These are phyloP conservation scores for Philopotamus ludificatus DNA, from an alignment of 1,140 invertebrate genomes.

Conservation along the genomic window DNA sequence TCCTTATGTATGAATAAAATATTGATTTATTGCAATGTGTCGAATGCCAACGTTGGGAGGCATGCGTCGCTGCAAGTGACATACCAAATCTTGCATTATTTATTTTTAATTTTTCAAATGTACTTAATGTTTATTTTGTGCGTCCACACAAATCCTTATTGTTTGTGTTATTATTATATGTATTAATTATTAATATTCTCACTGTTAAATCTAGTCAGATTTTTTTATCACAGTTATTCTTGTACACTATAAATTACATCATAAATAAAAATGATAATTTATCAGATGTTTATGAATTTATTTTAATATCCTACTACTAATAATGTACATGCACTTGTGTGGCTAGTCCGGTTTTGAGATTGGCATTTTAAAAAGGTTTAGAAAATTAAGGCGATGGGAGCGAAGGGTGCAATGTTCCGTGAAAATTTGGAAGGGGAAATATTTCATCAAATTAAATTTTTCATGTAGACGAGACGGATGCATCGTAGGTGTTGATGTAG, in stretches of 20 bases:
- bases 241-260: conserved; percentile 38
- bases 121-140: conserved; percentile 2
- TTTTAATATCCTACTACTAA: too few relatives aligned
- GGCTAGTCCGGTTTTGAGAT: too few relatives aligned
- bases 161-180: conserved; percentile 15
- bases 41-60: background rate
- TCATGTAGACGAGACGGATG: too few relatives aligned
- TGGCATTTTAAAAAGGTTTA: too few relatives aligned
- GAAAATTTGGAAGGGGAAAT: too few relatives aligned
- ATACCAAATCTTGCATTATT: conserved; percentile 3
- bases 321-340: too few relatives aligned
- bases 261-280: conserved; percentile 28
- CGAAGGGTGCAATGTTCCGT: too few relatives aligned
- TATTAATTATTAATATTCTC: conserved; percentile 4
- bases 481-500: too few relatives aligned
- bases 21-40: background rate
- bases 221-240: conserved; percentile 40
- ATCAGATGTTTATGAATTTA: too few relatives aligned
- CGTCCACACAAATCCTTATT: background rate
- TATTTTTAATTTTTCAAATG: conserved; percentile 9
- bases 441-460: too few relatives aligned
- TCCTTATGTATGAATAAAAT: background rate
- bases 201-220: conserved; percentile 41
- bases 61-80: too few relatives aligned
- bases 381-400: too few relatives aligned